Evolutionary conservation across 2,797 vertebrate genomes (phyloP), one percentile per base, ranked within the genome.

Genomic region (Coreius guichenoti): DNA sequence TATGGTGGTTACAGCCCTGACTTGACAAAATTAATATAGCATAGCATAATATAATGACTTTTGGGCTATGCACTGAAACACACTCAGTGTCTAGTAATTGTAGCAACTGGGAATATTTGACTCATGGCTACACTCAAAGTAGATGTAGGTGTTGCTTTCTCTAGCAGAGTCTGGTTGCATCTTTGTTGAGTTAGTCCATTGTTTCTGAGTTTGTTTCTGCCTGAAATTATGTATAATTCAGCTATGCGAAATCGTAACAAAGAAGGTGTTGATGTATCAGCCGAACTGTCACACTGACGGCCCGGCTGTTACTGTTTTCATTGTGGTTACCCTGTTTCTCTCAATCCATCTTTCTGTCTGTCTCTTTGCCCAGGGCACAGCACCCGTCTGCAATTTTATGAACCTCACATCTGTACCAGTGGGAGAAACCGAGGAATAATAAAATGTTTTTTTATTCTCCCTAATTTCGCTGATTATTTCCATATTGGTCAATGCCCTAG

Each of bases 381-480:
- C 26, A 86, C 76, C 84, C 68, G 31, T 92, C 92, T 92, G 89
- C 89, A 90, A 92, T 90, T 90, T 90, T 90, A 88, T 84, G 82
- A 92, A 91, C 68, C 81, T 89, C 91, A 90, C 89, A 83, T 91
- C 87, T 58, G 65, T 89, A 87, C 85, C 54, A 85, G 56, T 49
- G 78, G 73, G 86, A 87, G 82, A 86, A 85, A 69, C 76, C 29
- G 23, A 86, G 74, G 47, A 75, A 77, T 33, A 73, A 68, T 54
- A 77, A 36, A 79, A 80, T 63, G 69, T 86, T 91, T 92, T 88
- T 90, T 88, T 73, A 75, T 87, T 92, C 90, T 87, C 90, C 85
- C 86, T 92, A 93, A 86, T 79, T 85, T 92, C 85, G 85, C 92
- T 94, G 94, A 96, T 94, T 94, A 91, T 92, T 94, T 92, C 92